Evolutionary conservation across 92 coral and sea anemone species (phyloP).

Genomic region (Phenganax marumi): DNA sequence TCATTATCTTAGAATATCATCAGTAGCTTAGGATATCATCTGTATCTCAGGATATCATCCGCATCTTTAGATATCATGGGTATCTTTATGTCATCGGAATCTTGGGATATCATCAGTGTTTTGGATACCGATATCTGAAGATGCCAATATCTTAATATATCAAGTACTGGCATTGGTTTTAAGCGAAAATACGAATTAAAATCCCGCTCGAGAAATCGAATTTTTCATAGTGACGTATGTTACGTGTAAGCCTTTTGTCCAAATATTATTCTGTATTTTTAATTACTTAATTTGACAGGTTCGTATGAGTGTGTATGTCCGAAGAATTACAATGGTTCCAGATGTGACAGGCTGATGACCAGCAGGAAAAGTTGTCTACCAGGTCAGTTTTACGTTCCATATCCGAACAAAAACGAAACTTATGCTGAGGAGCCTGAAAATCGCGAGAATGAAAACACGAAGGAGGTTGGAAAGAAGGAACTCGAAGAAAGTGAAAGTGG

Average conservation of each 20-base stretch:
- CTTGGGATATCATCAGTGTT: too few species aligned
- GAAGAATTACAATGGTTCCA: not conserved
- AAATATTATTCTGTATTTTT: not conserved
- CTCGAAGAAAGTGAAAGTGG: not conserved
- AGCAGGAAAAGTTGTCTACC: not conserved
- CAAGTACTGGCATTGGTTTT: too few species aligned
- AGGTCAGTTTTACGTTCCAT: not conserved
- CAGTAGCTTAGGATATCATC: too few species aligned
- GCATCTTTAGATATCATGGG: too few species aligned
- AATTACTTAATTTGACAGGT: not conserved
- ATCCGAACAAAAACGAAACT: not conserved
- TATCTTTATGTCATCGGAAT: too few species aligned
- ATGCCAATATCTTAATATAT: too few species aligned
- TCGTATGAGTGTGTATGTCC: slow-evolving; percentile 1
- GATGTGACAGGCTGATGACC: not conserved
- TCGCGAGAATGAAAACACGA: not conserved
- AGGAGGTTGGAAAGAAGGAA: not conserved
- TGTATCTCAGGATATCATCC: too few species aligned
- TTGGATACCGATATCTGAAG: too few species aligned
- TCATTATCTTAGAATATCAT: too few species aligned
- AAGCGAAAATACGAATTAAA: too few species aligned
- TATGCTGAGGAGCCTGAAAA: not conserved
- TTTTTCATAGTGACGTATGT: too few species aligned
- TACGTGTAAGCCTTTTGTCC: not conserved
- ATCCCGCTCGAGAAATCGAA: too few species aligned